phyloP scores from a whole-genome alignment of 37 sponge, comb jelly and placozoan genomes.

The Dysidea cf. avara region DNA sequence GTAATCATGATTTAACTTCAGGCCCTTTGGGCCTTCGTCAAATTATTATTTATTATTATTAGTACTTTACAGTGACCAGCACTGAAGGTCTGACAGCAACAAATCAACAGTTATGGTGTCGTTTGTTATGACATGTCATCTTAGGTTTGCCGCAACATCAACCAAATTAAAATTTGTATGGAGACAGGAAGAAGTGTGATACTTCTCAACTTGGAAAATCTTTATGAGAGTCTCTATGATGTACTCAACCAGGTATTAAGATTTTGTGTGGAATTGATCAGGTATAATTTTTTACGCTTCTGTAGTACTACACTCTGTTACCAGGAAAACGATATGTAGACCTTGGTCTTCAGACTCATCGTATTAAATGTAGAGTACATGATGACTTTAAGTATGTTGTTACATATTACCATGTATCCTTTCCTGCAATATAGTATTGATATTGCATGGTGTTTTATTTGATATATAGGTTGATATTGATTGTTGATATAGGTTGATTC shows the following conservation, averaged over 20 bases:
- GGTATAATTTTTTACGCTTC: neutral
- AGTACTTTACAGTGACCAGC: too few species aligned
- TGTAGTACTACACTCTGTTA: constrained; percentile 70
- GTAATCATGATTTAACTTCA: too few species aligned
- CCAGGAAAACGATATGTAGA: constrained; percentile 79
- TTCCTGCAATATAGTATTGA: neutral
- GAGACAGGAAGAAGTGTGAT: constrained; percentile 72
- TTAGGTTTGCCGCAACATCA: constrained; percentile 74
- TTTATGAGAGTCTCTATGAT: constrained; percentile 87
- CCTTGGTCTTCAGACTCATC: constrained; percentile 84
- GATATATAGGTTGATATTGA: neutral
- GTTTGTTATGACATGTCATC: too few species aligned
- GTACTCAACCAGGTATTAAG: constrained; percentile 78
- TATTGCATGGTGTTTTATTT: too few species aligned
- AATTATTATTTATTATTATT: too few species aligned
- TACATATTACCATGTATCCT: too few species aligned
- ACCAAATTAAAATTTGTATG: constrained; percentile 84
- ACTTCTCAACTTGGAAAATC: constrained; percentile 76
- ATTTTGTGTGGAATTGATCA: too few species aligned
- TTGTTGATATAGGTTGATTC: neutral
- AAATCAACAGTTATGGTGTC: too few species aligned
- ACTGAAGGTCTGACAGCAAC: too few species aligned
- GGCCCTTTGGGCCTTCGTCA: too few species aligned
- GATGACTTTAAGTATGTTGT: constrained; percentile 67
- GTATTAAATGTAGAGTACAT: constrained; percentile 85